Conservation (phyloP, 2,797 vertebrate species). For the Lophotriccus pileatus region DNA sequence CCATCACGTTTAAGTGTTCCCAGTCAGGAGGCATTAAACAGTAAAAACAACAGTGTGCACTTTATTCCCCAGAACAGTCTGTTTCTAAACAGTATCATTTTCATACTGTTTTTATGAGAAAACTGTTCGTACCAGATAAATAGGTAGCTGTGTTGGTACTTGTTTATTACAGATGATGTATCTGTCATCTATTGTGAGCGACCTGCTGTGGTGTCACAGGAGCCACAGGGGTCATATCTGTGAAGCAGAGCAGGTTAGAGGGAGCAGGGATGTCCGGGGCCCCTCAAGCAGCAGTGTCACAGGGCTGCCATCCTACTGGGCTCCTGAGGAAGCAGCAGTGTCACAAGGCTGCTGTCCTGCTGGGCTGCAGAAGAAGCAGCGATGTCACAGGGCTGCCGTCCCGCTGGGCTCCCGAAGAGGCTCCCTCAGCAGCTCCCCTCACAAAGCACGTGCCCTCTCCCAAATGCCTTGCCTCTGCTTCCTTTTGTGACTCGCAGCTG, state of each 20-base stretch:
- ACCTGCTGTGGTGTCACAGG: neutral
- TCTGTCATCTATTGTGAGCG: neutral
- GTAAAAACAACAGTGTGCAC: neutral
- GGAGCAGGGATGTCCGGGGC: neutral
- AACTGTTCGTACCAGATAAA: slow-evolving; percentile 13
- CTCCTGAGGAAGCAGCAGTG: fast-evolving
- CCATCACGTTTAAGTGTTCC: neutral
- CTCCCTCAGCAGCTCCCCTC: neutral
- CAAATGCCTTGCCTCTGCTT: neutral
- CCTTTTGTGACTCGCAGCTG: neutral
- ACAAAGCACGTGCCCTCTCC: neutral
- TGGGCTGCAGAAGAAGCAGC: neutral
- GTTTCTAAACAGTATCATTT: slow-evolving; percentile 24
- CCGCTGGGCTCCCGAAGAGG: neutral
- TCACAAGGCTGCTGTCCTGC: neutral
- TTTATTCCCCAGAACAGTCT: slow-evolving; percentile 19
- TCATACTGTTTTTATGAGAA: slow-evolving; percentile 23
- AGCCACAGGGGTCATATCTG: neutral
- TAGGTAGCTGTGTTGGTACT: neutral
- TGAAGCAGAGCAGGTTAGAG: neutral
- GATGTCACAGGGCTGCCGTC: fast-evolving
- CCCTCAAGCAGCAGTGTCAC: fast-evolving
- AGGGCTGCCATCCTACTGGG: neutral
- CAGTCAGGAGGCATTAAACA: slow-evolving; percentile 23
- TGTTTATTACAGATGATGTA: neutral